Conservation (phyloP, 1,140 invertebrate species). For the Drosophila miranda region DNA sequence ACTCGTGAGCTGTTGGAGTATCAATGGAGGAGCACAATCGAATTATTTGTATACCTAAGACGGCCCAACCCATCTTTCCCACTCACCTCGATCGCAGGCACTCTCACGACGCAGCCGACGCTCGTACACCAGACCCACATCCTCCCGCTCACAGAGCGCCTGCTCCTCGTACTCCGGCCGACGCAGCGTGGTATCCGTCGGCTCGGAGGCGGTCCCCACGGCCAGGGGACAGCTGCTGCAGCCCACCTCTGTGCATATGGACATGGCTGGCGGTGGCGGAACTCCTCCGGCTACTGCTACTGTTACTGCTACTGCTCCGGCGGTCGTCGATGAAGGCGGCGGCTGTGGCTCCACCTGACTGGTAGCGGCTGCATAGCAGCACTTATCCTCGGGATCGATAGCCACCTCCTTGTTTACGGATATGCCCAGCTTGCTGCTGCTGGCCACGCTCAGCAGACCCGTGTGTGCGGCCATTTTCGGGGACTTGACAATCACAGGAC, state of each 20-base stretch:
- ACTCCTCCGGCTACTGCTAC: constrained; percentile 12
- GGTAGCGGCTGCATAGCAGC: constrained; percentile 60
- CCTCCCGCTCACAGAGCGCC: constrained; percentile 42
- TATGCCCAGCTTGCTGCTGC: constrained; percentile 68
- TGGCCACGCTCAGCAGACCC: constrained; percentile 61
- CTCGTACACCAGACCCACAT: constrained; percentile 66
- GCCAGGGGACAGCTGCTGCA: constrained; percentile 68
- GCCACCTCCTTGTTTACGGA: constrained; percentile 81
- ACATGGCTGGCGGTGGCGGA: constrained; percentile 47
- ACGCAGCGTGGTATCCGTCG: constrained; percentile 42
- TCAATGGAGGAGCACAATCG: background rate
- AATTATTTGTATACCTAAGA: too few species aligned
- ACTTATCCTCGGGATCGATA: constrained; percentile 81
- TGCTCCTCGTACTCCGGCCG: constrained; percentile 60
- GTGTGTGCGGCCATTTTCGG: constrained; percentile 67
- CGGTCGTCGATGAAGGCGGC: constrained; percentile 17
- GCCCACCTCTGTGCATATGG: constrained; percentile 74
- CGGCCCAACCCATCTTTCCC: background rate
- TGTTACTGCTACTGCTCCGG: constrained; percentile 5
- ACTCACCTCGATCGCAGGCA: constrained; percentile 59
- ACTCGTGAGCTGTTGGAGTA: constrained; percentile 44
- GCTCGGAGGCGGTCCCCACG: constrained; percentile 44
- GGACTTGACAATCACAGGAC: constrained; percentile 81
- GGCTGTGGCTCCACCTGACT: constrained; percentile 57
- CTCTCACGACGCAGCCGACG: constrained; percentile 67